Evolutionary conservation across 1,140 invertebrate species (phyloP).

Genomic region (Bombyx mori): ASM3026992v2 NC_085127.1:14504001-14504500

Average conservation of each 20-base stretch:
- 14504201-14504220: no score
- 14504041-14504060: no score
- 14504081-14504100: no score
- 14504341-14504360: constrained; percentile 19
- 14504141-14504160: no score
- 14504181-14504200: no score
- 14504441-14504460: constrained; percentile 1
- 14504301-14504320: constrained; percentile 19
- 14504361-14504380: constrained; percentile 11
- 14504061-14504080: no score
- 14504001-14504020: no score
- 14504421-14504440: constrained; percentile 19
- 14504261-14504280: constrained; percentile 8
- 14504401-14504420: constrained; percentile 39
- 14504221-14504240: neutral
- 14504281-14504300: constrained; percentile 14
- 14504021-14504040: no score
- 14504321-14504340: constrained; percentile 16
- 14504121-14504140: no score
- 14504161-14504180: no score
- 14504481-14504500: constrained; percentile 34
- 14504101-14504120: no score
- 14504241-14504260: constrained; percentile 19
- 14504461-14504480: constrained; percentile 5
- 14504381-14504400: constrained; percentile 11